phyloP scores from a whole-genome alignment of 2,797 vertebrate species.

The Margarornis squamiger region DNA sequence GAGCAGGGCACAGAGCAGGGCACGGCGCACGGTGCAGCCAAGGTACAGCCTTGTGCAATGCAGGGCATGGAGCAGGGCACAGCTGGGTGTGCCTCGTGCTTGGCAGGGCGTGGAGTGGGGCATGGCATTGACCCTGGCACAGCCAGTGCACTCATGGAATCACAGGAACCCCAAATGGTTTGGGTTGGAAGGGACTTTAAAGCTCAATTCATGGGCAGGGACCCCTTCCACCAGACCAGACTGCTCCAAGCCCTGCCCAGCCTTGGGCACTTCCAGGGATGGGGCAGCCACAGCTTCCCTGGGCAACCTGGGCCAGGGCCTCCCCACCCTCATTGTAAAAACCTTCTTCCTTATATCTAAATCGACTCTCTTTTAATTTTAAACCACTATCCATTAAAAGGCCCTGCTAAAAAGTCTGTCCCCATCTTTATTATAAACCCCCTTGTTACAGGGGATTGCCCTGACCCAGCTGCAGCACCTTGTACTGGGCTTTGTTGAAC shows the following conservation, averaged over 20 bases:
- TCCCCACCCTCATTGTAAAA: neutral
- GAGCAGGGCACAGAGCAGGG: neutral
- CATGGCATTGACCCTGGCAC: neutral
- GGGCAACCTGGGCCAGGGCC: neutral
- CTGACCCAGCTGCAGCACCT: too few species aligned
- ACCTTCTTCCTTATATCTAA: neutral
- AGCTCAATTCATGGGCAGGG: neutral
- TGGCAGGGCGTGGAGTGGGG: neutral
- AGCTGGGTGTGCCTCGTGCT: neutral
- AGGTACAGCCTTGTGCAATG: neutral
- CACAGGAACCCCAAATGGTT: neutral
- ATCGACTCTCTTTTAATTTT: neutral
- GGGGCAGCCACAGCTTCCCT: neutral
- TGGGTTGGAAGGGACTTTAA: neutral
- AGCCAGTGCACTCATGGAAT: neutral
- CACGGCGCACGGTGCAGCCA: neutral
- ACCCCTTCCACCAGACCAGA: neutral
- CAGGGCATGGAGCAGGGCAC: neutral
- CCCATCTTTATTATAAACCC: neutral
- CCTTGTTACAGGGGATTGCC: too few species aligned
- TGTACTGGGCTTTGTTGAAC: neutral
- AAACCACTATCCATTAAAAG: neutral
- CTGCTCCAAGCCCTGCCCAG: accelerated
- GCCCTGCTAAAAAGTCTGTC: neutral
- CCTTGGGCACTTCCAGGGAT: neutral